Base-by-base conservation (phyloP, 2,797 vertebrate genomes). In the Pseudomugil tenellus region DNA sequence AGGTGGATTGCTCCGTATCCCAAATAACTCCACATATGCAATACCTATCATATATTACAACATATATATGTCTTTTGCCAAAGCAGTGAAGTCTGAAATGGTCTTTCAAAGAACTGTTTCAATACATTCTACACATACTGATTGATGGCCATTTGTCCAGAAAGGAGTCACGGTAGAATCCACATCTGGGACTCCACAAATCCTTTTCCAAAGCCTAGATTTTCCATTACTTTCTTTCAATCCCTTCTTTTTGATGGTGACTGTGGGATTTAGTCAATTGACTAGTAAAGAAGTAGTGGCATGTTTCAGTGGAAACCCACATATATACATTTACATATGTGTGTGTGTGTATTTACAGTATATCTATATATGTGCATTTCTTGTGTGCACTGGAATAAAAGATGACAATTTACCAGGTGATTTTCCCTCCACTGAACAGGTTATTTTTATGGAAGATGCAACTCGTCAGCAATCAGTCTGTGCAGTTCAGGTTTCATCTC, bases 111-210 rank as follows among this genome's bases (percentile, higher is more conserved):
- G 55, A 58, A n/a, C n/a, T 16, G 26, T 41, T 48, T 64, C 55
- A 55, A 21, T 34, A 55, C 23, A 35, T 51, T 60, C 67, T 54
- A 61, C 49, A 29, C 72, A 48, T 3, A 25, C 28, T 48, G 37
- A 29, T 14, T 35, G 53, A 54, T 43, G 74, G 58, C 62, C 53
- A 56, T 73, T 74, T 54, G 56, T 82, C 57, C 32, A 52, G 58
- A 39, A 31, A 73, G n/a, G 16, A 37, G 28, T 46, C 57, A 31
- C 54, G 43, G 63, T 54, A 14, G 61, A 80, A 78, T 80, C 79
- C 67, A 76, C 70, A 85, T 74, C 57, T 61, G 72, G 77, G 85
- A 81, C 56, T 86, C 84, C 66, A 71, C 56, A 83, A 82, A 89
- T 83, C 72, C 31, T 64, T 49, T 58, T 63, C 80, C 77, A 70